phyloP scores from a whole-genome alignment of 2,113 vertebrate species.

The Mionectes macconnelli region DNA sequence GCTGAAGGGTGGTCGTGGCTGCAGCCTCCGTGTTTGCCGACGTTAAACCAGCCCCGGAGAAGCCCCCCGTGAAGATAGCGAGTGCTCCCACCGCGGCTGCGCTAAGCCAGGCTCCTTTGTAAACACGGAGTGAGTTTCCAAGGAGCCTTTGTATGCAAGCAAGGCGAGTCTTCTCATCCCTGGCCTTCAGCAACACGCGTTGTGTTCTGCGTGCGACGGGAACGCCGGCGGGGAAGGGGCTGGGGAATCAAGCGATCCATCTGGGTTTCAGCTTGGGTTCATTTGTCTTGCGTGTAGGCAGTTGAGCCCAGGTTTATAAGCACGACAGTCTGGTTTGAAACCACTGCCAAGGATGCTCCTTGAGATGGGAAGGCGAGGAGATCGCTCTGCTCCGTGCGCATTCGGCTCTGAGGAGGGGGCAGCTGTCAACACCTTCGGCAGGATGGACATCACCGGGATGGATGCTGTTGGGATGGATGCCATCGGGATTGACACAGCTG shows the following conservation, averaged over 20 bases:
- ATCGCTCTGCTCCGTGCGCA: rapidly evolving
- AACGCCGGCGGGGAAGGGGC: neutral
- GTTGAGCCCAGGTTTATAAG: constrained; percentile 26
- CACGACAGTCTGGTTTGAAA: neutral
- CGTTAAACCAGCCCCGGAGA: rapidly evolving
- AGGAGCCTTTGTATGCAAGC: neutral
- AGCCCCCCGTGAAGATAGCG: rapidly evolving
- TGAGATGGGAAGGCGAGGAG: neutral
- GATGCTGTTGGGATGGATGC: neutral
- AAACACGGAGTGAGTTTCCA: neutral
- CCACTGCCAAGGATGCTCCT: constrained; percentile 16
- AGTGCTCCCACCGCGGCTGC: neutral
- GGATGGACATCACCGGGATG: neutral
- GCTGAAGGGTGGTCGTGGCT: rapidly evolving
- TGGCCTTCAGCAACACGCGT: neutral
- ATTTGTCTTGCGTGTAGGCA: constrained; percentile 35
- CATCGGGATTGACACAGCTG: neutral
- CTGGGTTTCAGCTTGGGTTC: constrained; percentile 46
- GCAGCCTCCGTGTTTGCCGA: rapidly evolving
- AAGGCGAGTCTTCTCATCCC: neutral
- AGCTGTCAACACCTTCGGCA: neutral
- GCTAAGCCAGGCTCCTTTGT: neutral
- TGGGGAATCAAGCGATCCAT: neutral
- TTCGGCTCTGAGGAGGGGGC: neutral
- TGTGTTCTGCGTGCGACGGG: neutral